Evolutionary conservation across 2,113 vertebrate species (phyloP).

Genomic region (Sinocyclocheilus grahami): DNA sequence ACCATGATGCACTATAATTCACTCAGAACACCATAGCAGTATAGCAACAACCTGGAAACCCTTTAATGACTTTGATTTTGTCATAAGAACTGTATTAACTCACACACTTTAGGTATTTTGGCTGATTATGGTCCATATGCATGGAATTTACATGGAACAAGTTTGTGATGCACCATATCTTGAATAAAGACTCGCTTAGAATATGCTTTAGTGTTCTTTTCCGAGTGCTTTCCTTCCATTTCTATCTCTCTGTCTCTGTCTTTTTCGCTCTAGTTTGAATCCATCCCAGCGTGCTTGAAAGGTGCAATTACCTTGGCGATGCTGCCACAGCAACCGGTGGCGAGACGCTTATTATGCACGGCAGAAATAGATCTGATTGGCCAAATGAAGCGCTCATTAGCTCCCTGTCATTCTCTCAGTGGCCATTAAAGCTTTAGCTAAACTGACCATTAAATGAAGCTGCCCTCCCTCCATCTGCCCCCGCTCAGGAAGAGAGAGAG

Average conservation of each 20-base stretch:
- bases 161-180: background rate
- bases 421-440: conserved; percentile 72
- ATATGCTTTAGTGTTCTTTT: background rate
- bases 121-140: too few species aligned
- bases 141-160: background rate
- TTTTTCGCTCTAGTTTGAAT: background rate
- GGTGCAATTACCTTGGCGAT: conserved; percentile 56
- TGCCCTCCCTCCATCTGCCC: conserved; percentile 63
- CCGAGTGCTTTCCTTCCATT: background rate
- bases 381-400: conserved; percentile 69
- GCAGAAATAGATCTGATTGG: conserved; percentile 59
- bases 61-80: too few species aligned
- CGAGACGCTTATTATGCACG: conserved; percentile 62
- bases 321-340: conserved; percentile 56
- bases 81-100: background rate
- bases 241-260: conserved; percentile 16
- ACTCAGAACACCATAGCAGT: too few species aligned
- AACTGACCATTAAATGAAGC: conserved; percentile 75
- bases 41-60: too few species aligned
- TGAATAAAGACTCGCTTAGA: background rate
- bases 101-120: background rate
- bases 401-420: conserved; percentile 56
- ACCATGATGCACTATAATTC: too few species aligned
- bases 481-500: conserved; percentile 17
- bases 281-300: conserved; percentile 50